phyloP scores from a whole-genome alignment of 2,888 invertebrate species.

The Drosophila flavopinicola region DNA sequence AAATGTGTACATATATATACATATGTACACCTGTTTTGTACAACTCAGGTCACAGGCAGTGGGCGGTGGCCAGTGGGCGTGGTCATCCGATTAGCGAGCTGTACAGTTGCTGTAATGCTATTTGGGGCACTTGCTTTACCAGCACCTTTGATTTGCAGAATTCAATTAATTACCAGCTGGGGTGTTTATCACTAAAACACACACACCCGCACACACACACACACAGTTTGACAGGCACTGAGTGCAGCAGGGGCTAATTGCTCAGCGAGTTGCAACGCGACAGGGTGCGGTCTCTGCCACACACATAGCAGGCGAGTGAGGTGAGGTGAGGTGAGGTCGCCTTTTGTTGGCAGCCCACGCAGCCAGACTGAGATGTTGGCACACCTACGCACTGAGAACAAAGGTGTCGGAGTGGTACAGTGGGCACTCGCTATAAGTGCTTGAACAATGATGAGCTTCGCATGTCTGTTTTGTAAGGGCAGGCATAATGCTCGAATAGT shows the following conservation, averaged over 20 bases:
- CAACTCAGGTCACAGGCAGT: too few relatives aligned
- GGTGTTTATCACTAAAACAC: not conserved
- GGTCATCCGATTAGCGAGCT: constrained; percentile 12
- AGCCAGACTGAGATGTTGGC: constrained; percentile 25
- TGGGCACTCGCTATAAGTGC: constrained; percentile 8
- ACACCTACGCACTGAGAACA: constrained; percentile 39
- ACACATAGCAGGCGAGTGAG: not conserved
- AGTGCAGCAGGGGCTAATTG: constrained; percentile 1
- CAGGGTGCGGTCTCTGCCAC: constrained; percentile 18
- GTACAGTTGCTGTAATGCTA: constrained; percentile 5
- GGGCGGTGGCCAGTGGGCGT: too few relatives aligned
- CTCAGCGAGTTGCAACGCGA: not conserved
- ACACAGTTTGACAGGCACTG: constrained; percentile 12
- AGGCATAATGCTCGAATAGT: too few relatives aligned
- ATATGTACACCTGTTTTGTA: constrained; percentile 8
- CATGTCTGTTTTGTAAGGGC: too few relatives aligned
- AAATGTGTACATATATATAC: constrained; percentile 1
- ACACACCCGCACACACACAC: constrained; percentile 2
- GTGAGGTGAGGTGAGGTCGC: constrained; percentile 7
- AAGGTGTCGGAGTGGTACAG: constrained; percentile 35
- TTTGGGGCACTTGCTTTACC: constrained; percentile 15
- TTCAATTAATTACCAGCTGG: constrained; percentile 5
- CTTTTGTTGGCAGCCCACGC: constrained; percentile 38
- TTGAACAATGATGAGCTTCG: too few relatives aligned
- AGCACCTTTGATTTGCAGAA: constrained; percentile 3